Base-by-base conservation (phyloP, 2,113 vertebrate genomes). In the Tachuris rubrigastra region DNA sequence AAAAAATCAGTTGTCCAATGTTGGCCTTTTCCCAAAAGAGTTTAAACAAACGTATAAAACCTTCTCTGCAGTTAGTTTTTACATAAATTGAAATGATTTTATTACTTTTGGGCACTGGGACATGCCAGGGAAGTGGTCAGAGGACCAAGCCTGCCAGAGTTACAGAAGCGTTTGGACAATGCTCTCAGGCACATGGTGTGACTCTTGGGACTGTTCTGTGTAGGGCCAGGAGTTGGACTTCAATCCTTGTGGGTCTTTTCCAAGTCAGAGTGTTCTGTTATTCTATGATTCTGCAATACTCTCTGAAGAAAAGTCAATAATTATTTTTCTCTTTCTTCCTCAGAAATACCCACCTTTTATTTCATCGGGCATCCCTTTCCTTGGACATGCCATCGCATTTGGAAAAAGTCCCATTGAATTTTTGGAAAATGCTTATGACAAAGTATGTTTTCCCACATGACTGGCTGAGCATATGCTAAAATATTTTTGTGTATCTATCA, bases 361-460 rank as follows among this genome's bases (percentile, higher is more conserved):
- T 68, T 98, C 98, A 19, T 99, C 99, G 66, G 95, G 93, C 75
- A 93, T 99, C 89, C 99, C 99, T 11, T 99, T 99, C 92, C 97
- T 99, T 71, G 99, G 99, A 16, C 99, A 99, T 78, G 99, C 99
- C 8, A 78, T 99, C 20, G 98, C 99, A 23, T 99, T 99, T 97
- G 99, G 99, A 33, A 99, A 97, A 97, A 99, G 98, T 89, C 99
- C 99, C 78, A 99, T 99, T 94, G 99, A 99, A 42, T 99, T 99
- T 96, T 95, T 99, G 75, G 99, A 99, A 97, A 98, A 98, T 35
- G 99, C 99, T 9, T 99, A 99, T 71, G 98, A 99, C 56, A 99
- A 99, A 98, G 99, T 99, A 93, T 94, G 98, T 91, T 41, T 75
- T 60, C 23, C 10, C 4, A 15, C 19, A 3, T 8, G 13, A 25